A percentile compares a stretch with the other conserved stretches of the same genome.
Conservation (phyloP, 2,888 invertebrate species). For the Drosophila multiciliata region DNA sequence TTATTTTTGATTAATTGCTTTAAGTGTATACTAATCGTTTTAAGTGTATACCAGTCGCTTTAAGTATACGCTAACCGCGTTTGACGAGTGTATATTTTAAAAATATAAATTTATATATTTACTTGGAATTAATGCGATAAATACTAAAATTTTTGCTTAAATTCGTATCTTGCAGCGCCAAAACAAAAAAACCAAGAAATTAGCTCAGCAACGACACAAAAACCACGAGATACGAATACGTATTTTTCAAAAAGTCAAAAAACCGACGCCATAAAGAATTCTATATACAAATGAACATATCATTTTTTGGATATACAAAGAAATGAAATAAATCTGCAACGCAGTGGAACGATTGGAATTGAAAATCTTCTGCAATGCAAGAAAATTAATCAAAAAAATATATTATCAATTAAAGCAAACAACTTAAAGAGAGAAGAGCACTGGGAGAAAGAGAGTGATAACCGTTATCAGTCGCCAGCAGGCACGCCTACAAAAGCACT, state of each 20-base stretch:
- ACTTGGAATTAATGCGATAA: slow-evolving; percentile 27
- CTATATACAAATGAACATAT: slow-evolving; percentile 18
- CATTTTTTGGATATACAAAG: slow-evolving; percentile 14
- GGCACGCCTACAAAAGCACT: slow-evolving; percentile 10
- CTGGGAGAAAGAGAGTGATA: slow-evolving; percentile 36
- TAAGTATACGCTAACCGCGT: neutral
- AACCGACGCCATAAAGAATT: slow-evolving; percentile 49
- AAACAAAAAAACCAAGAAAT: slow-evolving; percentile 8
- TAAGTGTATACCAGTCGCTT: neutral
- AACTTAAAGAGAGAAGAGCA: neutral
- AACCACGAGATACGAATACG: slow-evolving; percentile 52
- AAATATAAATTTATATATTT: slow-evolving; percentile 11
- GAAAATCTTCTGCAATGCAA: slow-evolving; percentile 31
- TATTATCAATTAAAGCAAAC: neutral
- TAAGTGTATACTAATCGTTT: neutral
- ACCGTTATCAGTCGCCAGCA: slow-evolving; percentile 60
- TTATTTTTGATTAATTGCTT: neutral
- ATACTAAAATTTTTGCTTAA: slow-evolving; percentile 19
- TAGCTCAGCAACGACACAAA: slow-evolving; percentile 36
- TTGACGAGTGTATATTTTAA: neutral
- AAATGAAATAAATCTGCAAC: slow-evolving; percentile 29
- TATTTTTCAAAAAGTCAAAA: slow-evolving; percentile 41
- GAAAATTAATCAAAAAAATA: neutral
- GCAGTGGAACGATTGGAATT: slow-evolving; percentile 17
- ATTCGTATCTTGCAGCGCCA: slow-evolving; percentile 56